These are phyloP conservation scores for Daboia siamensis DNA, from an alignment of 2,113 vertebrate species.

Conservation along the genomic window DNA sequence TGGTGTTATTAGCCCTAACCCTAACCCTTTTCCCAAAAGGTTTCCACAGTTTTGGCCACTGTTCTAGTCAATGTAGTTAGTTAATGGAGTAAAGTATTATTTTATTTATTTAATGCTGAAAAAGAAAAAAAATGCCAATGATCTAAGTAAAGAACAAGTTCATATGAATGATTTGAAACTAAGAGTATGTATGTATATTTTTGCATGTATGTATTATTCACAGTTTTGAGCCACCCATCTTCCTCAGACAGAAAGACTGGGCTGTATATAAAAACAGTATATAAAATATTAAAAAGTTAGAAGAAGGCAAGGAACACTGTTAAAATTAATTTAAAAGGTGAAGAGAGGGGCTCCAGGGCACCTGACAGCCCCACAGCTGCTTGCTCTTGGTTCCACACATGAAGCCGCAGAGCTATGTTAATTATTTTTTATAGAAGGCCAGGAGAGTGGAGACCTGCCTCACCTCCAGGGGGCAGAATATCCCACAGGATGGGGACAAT, in stretches of 20 bases:
- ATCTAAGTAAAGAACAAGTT: not conserved
- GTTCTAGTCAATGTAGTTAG: not conserved
- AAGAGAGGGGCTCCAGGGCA: not conserved
- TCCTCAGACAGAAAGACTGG: not conserved
- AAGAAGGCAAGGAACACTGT: not conserved
- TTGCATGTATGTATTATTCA: not conserved
- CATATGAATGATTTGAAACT: not conserved
- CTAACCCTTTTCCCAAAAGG: too few species aligned
- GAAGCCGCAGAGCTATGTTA: not conserved
- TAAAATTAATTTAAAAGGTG: not conserved
- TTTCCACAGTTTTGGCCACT: too few species aligned
- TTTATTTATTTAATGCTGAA: not conserved
- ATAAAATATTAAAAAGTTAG: not conserved
- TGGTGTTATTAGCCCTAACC: too few species aligned
- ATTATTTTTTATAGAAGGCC: not conserved
- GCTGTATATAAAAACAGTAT: not conserved
- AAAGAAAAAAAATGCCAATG: not conserved
- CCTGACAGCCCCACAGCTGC: not conserved
- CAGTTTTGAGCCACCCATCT: not conserved
- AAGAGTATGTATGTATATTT: not conserved
- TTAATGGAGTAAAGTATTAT: not conserved
- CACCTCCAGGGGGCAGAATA: not conserved
- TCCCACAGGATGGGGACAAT: not conserved
- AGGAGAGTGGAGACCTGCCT: not conserved
- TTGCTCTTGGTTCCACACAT: not conserved